Evolutionary conservation across 1,140 invertebrate species (phyloP), one percentile per base, ranked within the genome.

Genomic region (Hylaeus volcanicus): DNA sequence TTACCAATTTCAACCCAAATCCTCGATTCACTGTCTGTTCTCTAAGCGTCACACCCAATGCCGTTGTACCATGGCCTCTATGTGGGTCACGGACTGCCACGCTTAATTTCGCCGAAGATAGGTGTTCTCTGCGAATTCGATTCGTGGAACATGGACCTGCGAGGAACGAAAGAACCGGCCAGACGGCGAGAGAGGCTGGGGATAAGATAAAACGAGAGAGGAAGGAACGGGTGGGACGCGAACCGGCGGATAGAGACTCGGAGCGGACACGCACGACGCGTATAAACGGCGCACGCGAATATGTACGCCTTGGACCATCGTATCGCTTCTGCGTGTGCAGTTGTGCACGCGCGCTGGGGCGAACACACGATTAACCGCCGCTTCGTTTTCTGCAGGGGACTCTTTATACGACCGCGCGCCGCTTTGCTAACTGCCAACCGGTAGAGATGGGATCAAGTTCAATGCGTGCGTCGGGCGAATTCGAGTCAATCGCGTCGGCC

Each of bases 351-450:
- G 66, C 75, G 26, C 26, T 26, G 53, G 51, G 51, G 6, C 51
- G 51, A 51, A 51, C 51, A 26, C 80, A 65, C 66, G 53, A 70
- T 70, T 70, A 70, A 70, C 56, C 72, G 81, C 53, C 66, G 75
- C 56, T 66, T 82, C 75, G 68, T 79, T 82, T 74, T 82, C 56
- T 65, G 81, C 79, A 70, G 77, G 69, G 58, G 61, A 79, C 53
- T 79, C 81, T 82, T 82, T 79, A 79, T 68, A 79, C 75, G 81
- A 82, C 51, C 51, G 51, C 51, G 26, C 43, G 75, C 60, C 76
- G 58, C 53, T 72, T 82, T 55, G 68, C 75, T 69, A 68, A 53
- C 80, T 78, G 79, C 66, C 45, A 48, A 48, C 45, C 45, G 45
- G 45, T 48, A 48, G 45, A 48, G 45, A 48, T 48, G 45, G 45